These are phyloP conservation scores for Okapia johnstoni DNA, from an alignment of 2,113 vertebrate species.

Conservation along the genomic window DNA sequence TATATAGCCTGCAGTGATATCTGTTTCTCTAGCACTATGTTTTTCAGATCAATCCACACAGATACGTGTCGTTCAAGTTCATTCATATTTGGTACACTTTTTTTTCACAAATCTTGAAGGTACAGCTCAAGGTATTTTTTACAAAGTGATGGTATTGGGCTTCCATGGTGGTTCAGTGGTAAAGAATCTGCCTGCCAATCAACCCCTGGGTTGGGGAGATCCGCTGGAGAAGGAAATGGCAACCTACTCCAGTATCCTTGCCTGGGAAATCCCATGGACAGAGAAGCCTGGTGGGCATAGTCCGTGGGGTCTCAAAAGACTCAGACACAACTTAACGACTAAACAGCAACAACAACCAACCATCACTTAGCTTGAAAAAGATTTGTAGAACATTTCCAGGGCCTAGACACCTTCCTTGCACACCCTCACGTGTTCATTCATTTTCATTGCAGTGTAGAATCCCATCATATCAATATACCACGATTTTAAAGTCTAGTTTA, in stretches of 20 bases:
- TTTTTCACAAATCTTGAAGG: background rate
- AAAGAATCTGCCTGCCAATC: background rate
- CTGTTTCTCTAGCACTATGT: background rate
- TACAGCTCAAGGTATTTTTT: background rate
- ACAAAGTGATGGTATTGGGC: background rate
- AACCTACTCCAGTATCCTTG: background rate
- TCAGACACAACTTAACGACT: background rate
- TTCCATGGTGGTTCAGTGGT: background rate
- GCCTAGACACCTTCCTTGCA: background rate
- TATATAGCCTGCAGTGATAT: background rate
- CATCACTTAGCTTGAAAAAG: background rate
- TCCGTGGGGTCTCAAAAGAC: background rate
- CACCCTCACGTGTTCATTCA: background rate
- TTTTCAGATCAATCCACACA: background rate
- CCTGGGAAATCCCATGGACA: background rate
- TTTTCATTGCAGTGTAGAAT: background rate
- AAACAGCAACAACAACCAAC: background rate
- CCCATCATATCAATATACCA: background rate
- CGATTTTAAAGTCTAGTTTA: background rate
- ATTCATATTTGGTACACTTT: background rate
- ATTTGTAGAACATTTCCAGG: background rate
- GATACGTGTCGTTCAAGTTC: accelerated
- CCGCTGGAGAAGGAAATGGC: background rate
- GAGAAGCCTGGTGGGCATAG: background rate
- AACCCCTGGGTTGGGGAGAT: background rate